Percentiles rank a stretch among this genome's conserved stretches.
These are phyloP conservation scores for Parnassius smintheus DNA, from an alignment of 2,888 invertebrate genomes.

Conservation along the genomic window DNA sequence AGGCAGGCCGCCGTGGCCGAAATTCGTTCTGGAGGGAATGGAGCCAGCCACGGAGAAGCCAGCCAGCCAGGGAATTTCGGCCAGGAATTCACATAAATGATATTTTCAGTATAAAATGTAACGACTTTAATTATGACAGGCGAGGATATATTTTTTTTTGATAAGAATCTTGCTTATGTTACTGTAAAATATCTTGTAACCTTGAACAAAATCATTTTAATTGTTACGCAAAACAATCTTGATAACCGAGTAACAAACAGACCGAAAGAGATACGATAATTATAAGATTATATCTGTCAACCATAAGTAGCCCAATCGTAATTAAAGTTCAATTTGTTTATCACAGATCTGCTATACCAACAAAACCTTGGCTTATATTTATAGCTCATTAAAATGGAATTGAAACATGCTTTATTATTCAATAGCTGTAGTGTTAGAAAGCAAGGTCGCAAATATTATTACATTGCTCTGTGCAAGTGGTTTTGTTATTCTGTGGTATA, in stretches of 20 bases:
- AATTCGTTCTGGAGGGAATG: too few relatives aligned
- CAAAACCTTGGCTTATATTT: constrained; percentile 65
- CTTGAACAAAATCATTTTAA: constrained; percentile 42
- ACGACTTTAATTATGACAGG: too few relatives aligned
- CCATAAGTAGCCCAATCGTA: constrained; percentile 46
- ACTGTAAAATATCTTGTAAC: constrained; percentile 14
- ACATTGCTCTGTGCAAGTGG: constrained; percentile 44
- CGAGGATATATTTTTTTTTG: neutral
- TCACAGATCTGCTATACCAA: constrained; percentile 54
- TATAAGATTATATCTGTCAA: constrained; percentile 53
- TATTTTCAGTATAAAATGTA: too few relatives aligned
- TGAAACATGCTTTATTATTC: constrained; percentile 50
- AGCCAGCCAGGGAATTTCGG: too few relatives aligned
- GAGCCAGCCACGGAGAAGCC: too few relatives aligned
- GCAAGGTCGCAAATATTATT: constrained; percentile 59
- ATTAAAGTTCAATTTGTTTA: constrained; percentile 52
- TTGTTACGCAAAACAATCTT: constrained; percentile 56
- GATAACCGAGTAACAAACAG: constrained; percentile 63
- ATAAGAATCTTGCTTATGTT: constrained; percentile 11
- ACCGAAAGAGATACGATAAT: constrained; percentile 55
- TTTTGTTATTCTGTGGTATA: constrained; percentile 21
- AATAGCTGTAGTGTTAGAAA: constrained; percentile 62
- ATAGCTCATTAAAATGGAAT: constrained; percentile 71
- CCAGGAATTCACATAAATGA: too few relatives aligned
- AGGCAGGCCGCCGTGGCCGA: too few relatives aligned